A percentile compares a stretch with the other conserved stretches of the same genome.
phyloP scores from a whole-genome alignment of 2,113 vertebrate genomes.

The Cololabis saira region DNA sequence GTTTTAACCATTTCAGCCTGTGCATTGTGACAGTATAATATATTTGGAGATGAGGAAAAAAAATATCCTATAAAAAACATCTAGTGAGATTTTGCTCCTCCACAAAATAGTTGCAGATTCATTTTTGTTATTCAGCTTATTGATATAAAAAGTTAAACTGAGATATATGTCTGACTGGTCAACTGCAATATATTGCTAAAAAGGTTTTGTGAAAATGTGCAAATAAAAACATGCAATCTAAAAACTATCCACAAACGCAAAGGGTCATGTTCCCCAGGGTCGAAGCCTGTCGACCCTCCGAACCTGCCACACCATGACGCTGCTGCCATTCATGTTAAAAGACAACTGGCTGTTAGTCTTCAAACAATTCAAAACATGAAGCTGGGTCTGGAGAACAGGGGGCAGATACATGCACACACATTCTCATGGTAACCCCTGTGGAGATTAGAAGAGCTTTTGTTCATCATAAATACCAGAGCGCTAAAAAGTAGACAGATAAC shows the following conservation, averaged over 20 bases:
- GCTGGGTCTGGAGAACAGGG: not conserved
- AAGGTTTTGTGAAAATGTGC: not conserved
- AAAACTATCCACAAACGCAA: conserved; percentile 27
- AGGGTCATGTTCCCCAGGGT: conserved; percentile 32
- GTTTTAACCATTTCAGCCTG: too few species aligned
- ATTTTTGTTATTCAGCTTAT: too few species aligned
- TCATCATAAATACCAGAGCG: conserved; percentile 61
- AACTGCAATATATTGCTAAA: not conserved
- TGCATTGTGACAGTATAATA: too few species aligned
- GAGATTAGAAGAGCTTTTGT: conserved; percentile 55
- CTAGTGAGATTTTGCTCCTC: too few species aligned
- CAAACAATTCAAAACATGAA: conserved; percentile 75
- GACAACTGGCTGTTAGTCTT: conserved; percentile 74
- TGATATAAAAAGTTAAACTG: not conserved
- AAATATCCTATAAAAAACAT: too few species aligned
- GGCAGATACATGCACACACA: conserved; percentile 36
- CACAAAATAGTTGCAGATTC: too few species aligned
- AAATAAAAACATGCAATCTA: conserved; percentile 4
- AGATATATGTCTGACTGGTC: not conserved
- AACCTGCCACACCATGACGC: conserved; percentile 47
- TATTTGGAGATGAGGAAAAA: too few species aligned
- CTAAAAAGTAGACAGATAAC: conserved; percentile 43
- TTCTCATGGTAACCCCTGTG: conserved; percentile 43
- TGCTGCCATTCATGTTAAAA: conserved; percentile 68
- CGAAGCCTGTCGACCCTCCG: conserved; percentile 31